Conservation (phyloP, 2,113 vertebrate genomes). For the Amia ocellicauda region DNA sequence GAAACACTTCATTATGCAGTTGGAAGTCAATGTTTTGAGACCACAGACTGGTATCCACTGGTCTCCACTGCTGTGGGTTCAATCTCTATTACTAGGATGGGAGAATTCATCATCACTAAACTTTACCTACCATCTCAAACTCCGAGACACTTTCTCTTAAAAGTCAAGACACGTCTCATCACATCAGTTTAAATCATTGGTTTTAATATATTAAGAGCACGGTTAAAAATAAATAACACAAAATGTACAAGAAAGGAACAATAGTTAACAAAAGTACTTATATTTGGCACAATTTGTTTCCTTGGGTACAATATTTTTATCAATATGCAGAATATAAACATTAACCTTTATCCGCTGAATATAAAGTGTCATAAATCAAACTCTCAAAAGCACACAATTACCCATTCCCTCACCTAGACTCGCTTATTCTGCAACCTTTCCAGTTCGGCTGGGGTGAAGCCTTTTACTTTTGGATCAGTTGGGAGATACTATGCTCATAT, state of each 20-base stretch:
- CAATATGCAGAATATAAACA: too few relatives aligned
- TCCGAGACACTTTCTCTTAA: too few relatives aligned
- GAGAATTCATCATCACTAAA: too few relatives aligned
- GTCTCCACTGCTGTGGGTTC: not conserved
- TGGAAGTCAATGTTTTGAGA: not conserved
- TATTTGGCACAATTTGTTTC: constrained; percentile 34
- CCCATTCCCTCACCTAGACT: not conserved
- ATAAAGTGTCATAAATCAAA: not conserved
- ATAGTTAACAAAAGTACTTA: constrained; percentile 26
- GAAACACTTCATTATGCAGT: constrained; percentile 16
- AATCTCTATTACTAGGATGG: too few relatives aligned
- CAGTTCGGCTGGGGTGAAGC: too few relatives aligned
- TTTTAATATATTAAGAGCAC: not conserved
- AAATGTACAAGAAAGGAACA: constrained; percentile 22
- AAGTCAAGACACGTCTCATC: too few relatives aligned
- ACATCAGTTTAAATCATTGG: too few relatives aligned
- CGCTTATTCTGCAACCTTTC: constrained; percentile 19
- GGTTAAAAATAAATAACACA: constrained; percentile 25
- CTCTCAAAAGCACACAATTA: not conserved
- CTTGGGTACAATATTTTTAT: too few relatives aligned
- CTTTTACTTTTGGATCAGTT: too few relatives aligned
- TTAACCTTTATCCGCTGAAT: constrained; percentile 23
- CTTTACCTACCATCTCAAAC: too few relatives aligned
- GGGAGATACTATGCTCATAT: too few relatives aligned
- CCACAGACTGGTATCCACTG: not conserved